Evolutionary conservation across 2,888 invertebrate genomes (phyloP).

Genomic region (Cephalotes varians): DNA sequence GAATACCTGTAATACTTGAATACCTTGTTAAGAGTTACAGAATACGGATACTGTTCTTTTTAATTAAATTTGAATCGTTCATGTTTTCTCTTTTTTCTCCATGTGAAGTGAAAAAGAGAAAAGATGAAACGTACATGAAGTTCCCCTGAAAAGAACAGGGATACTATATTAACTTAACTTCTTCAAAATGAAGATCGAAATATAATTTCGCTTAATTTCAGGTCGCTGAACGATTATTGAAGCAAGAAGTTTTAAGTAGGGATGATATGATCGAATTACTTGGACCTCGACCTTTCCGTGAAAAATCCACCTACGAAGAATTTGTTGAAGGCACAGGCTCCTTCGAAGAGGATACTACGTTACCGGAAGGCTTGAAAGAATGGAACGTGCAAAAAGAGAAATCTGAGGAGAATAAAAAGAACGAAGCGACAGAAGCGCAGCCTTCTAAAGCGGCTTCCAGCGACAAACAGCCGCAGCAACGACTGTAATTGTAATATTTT

Average conservation of each 20-base stretch:
- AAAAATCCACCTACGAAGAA: slow-evolving; percentile 99
- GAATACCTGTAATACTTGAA: too few species aligned
- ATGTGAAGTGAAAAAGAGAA: too few species aligned
- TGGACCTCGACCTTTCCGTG: slow-evolving; percentile 97
- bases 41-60: too few species aligned
- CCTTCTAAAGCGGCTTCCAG: slow-evolving; percentile 44
- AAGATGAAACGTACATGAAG: too few species aligned
- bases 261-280: slow-evolving; percentile 99
- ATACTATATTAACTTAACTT: too few species aligned
- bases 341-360: slow-evolving; percentile 97
- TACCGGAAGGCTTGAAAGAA: slow-evolving; percentile 97
- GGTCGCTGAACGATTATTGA: slow-evolving; percentile 94
- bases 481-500: slow-evolving; percentile 76
- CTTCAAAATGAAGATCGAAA: background rate
- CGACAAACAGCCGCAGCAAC: slow-evolving; percentile 69
- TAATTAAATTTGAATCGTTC: too few species aligned
- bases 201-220: slow-evolving; percentile 63
- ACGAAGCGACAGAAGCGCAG: slow-evolving; percentile 40
- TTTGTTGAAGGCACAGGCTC: slow-evolving; percentile 99
- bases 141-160: too few species aligned
- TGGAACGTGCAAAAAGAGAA: slow-evolving; percentile 94
- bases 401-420: slow-evolving; percentile 57
- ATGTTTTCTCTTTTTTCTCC: too few species aligned
- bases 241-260: slow-evolving; percentile 97
- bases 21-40: too few species aligned